Conservation (phyloP, 1,140 invertebrate genomes). For the Aphidius gifuensis region DNA sequence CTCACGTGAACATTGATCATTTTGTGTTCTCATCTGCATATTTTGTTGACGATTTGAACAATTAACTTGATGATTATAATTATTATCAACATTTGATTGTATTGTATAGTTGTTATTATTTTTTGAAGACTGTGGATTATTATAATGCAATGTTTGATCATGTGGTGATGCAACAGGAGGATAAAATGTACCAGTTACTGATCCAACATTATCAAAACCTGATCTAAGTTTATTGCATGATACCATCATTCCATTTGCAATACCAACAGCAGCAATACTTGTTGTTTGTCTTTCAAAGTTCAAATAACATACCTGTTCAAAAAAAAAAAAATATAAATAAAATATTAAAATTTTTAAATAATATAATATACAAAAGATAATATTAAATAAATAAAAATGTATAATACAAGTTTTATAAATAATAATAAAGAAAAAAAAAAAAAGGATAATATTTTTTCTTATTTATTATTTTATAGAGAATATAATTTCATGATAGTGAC, state of each 20-base stretch:
- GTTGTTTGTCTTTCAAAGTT: constrained; percentile 53
- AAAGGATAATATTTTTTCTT: no score
- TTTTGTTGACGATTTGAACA: constrained; percentile 45
- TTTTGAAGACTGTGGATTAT: constrained; percentile 41
- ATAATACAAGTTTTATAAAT: background rate
- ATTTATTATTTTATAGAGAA: no score
- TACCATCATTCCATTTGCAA: constrained; percentile 82
- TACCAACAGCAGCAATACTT: constrained; percentile 72
- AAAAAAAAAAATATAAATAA: constrained; percentile 8
- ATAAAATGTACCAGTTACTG: constrained; percentile 80
- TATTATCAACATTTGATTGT: constrained; percentile 43
- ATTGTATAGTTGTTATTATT: constrained; percentile 41
- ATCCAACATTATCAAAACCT: constrained; percentile 71
- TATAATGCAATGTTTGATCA: constrained; percentile 60
- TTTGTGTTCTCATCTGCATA: constrained; percentile 39
- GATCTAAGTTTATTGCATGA: constrained; percentile 73
- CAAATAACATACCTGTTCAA: constrained; percentile 46
- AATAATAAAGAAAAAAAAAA: constrained; percentile 3
- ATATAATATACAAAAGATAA: constrained; percentile 25
- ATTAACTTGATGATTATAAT: constrained; percentile 46
- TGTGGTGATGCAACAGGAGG: constrained; percentile 77
- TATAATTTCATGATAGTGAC: constrained; percentile 17
- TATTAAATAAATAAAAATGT: constrained; percentile 2
- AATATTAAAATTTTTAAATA: constrained; percentile 4
- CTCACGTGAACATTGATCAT: constrained; percentile 46